Base-by-base conservation (phyloP, 2,113 vertebrate genomes). In the Mustela nigripes region DNA sequence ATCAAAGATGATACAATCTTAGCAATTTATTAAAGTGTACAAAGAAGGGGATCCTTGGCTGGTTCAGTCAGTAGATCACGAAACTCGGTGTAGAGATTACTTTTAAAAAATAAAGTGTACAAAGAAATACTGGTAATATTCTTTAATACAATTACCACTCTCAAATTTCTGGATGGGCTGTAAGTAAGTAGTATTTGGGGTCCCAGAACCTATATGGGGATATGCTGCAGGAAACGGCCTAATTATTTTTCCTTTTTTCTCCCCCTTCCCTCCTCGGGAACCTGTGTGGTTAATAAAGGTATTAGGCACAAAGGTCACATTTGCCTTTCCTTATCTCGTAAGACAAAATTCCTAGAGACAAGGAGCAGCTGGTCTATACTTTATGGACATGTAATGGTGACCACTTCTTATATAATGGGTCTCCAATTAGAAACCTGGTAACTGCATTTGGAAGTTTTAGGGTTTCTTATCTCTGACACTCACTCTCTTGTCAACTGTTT, bases 301-400 rank as follows among this genome's bases (percentile, higher is more conserved):
- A 80, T 79, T 94, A 76, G 50, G 26, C 28, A 69, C 28, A 89
- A 42, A 28, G 76, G 36, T 89, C 93, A 69, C 50, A 39, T 89
- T 69, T 96, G 60, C 39, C 78, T 94, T 97, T 94, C 36, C 50
- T 90, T 97, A 11, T 76, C 63, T 91, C 42, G 7, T 42, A 92
- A 94, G n/a, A 53, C 33, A 95, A 42, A 94, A 78, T 91, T 95
- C 45, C 69, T 91, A 85, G 74, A 87, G 21, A 56, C 36, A 22
- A 10, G 53, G 48, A 82, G n/a, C 74, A 62, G 31, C 19, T 91
- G 19, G 76, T 74, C 1, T 67, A 42, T 88, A 62, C 50, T 28
- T 69, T 62, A 76, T 60, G 45, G 84, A 67, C 28, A 60, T 73
- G 15, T 62, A 19, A 56, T 78, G 36, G 45, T 82, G 31, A 82